A percentile compares a stretch with the other conserved stretches of the same genome.
These are phyloP conservation scores for Scomber scombrus DNA, from an alignment of 2,113 vertebrate genomes.

Conservation along the genomic window DNA sequence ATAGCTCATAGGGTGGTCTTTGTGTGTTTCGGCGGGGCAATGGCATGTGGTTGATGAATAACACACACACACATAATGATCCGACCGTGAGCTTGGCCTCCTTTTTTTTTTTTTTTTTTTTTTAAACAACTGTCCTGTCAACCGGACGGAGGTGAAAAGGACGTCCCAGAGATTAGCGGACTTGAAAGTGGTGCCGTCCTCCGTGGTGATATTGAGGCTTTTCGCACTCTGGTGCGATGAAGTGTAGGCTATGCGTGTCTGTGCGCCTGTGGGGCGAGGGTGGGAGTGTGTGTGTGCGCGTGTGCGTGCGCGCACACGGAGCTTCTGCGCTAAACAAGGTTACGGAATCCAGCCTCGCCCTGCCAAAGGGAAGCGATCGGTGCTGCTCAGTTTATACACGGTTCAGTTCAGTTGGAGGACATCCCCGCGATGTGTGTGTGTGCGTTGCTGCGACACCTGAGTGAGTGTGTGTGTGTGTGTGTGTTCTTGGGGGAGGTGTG, in stretches of 20 bases:
- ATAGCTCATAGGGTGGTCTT: conserved; percentile 85
- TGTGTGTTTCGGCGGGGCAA: conserved; percentile 83
- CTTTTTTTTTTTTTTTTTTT: neutral
- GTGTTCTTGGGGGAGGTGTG: conserved; percentile 12
- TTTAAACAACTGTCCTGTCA: conserved; percentile 59
- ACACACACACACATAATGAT: conserved; percentile 55
- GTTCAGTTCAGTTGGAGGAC: conserved; percentile 80
- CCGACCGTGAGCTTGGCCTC: conserved; percentile 68
- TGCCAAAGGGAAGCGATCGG: conserved; percentile 70
- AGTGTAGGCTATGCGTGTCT: neutral
- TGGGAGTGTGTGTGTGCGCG: conserved; percentile 47
- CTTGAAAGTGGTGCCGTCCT: conserved; percentile 70
- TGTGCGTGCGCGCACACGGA: conserved; percentile 74
- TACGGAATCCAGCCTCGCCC: conserved; percentile 85
- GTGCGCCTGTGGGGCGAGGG: conserved; percentile 32
- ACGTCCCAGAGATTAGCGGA: conserved; percentile 66
- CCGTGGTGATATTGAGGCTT: conserved; percentile 63
- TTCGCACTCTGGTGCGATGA: conserved; percentile 63
- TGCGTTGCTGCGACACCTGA: conserved; percentile 7
- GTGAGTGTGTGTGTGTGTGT: conserved; percentile 46
- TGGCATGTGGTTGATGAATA: conserved; percentile 83
- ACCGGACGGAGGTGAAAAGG: conserved; percentile 63
- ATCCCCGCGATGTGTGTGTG: conserved; percentile 72
- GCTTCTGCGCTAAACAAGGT: conserved; percentile 83
- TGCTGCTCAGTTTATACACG: conserved; percentile 66